phyloP scores from a whole-genome alignment of 2,113 vertebrate genomes.

The Poeciliopsis turrubarensis region DNA sequence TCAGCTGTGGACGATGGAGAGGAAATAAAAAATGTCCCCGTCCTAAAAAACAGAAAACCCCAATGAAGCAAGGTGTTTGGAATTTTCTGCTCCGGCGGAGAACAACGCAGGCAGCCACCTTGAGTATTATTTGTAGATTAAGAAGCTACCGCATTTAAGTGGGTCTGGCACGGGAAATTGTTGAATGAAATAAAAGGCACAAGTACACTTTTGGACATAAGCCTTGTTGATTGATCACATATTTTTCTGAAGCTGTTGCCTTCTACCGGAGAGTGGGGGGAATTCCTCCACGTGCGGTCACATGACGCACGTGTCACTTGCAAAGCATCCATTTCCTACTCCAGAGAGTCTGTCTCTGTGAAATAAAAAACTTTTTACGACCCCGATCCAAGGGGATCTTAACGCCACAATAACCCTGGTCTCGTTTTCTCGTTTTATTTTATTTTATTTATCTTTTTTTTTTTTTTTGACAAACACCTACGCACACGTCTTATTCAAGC shows the following conservation, averaged over 20 bases:
- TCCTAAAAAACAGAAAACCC: not conserved
- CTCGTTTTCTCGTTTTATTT: conserved; percentile 42
- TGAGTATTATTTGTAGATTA: not conserved
- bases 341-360: conserved; percentile 46
- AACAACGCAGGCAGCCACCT: too few species aligned
- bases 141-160: not conserved
- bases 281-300: conserved; percentile 3
- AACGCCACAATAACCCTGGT: conserved; percentile 59
- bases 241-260: conserved; percentile 24
- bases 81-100: not conserved
- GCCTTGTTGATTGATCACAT: conserved; percentile 19
- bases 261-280: conserved; percentile 24
- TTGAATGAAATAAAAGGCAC: not conserved
- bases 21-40: not conserved
- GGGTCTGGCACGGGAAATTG: not conserved
- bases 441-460: conserved; percentile 3
- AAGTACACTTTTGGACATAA: conserved; percentile 9
- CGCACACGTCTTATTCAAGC: conserved; percentile 63
- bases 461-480: conserved; percentile 60
- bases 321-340: conserved; percentile 49
- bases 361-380: conserved; percentile 63
- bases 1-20: not conserved
- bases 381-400: conserved; percentile 49
- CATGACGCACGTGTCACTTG: conserved; percentile 41
- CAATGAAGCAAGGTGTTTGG: not conserved